Percentiles rank a stretch among this genome's conserved stretches.
Conservation (phyloP, 2,113 vertebrate species). For the Podilymbus podiceps region DNA sequence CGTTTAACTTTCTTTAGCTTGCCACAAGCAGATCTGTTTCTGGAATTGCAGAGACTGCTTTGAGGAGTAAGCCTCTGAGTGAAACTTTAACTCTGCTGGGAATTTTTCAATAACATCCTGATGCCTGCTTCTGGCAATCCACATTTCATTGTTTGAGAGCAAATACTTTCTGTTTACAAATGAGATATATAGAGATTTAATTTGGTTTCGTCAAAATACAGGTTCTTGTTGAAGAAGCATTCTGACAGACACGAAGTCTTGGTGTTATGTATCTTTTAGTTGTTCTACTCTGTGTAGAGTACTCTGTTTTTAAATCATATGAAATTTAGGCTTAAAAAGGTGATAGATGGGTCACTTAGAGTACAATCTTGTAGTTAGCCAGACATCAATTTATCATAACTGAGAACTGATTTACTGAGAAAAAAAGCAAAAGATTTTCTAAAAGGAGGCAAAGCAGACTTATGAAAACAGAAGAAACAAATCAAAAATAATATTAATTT, state of each 20-base stretch:
- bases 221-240: not conserved
- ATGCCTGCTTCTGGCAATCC: constrained; percentile 40
- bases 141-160: constrained; percentile 37
- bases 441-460: not conserved
- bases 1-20: not conserved
- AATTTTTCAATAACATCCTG: constrained; percentile 39
- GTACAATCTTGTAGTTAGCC: not conserved
- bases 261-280: not conserved
- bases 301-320: not conserved
- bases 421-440: not conserved
- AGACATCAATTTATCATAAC: not conserved
- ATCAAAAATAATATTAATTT: not conserved
- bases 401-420: not conserved
- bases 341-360: not conserved
- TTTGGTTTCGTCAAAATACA: not conserved
- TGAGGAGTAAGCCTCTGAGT: not conserved
- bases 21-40: not conserved
- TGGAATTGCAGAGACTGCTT: not conserved
- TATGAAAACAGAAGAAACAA: not conserved
- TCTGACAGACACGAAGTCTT: not conserved
- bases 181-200: constrained; percentile 24
- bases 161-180: constrained; percentile 58
- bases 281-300: not conserved
- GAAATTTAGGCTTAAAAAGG: not conserved
- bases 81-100: constrained; percentile 20